Base-by-base conservation (phyloP, 2,797 vertebrate species). In the Lindbergichthys nudifrons region DNA sequence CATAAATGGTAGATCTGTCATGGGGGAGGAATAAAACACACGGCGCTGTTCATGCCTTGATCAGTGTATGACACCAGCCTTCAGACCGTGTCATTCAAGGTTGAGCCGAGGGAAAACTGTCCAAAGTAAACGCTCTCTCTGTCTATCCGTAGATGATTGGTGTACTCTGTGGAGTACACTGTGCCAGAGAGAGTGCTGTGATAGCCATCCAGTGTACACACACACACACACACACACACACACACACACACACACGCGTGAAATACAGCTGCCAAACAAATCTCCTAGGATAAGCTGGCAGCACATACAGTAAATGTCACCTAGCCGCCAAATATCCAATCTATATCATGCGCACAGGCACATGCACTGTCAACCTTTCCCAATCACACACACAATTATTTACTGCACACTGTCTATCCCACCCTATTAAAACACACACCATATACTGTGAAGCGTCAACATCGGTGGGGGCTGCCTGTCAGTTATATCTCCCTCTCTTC, bases 251-350 rank as follows among this genome's bases (percentile, higher is more conserved):
- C 32, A 7, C 32, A 36, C 8, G 2, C 8, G 52, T 9, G 32
- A 7, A 87, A 83, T 78, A 80, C 86, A 87, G 79, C 84, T 86
- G 80, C 66, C 84, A 88, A 87, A 89, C 73, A 87, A 82, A 84
- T 85, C 86, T 83, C 74, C 3, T 1, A 63, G 73, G 83, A 78
- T 88, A 86, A 87, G 80, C 77, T 84, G 82, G 79, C 77, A 78
- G 60, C 63, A 75, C 75, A 87, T 88, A 87, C 69, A 88, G 70
- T 83, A 81, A 89, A 90, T 87, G 75, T 84, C 90, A 88, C 70
- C 75, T 70, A 80, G 51, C 60, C 5, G 48, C 75, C 52, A 73
- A 79, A 82, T 63, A 71, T 71, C 30, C 65, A 82, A 77, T 83
- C 74, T 79, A 60, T 73, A 82, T 75, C 64, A 67, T 61, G 51